Percentiles rank a stretch among this genome's conserved stretches.
phyloP scores from a whole-genome alignment of 2,888 invertebrate species.

The Trachelus tabidus region DNA sequence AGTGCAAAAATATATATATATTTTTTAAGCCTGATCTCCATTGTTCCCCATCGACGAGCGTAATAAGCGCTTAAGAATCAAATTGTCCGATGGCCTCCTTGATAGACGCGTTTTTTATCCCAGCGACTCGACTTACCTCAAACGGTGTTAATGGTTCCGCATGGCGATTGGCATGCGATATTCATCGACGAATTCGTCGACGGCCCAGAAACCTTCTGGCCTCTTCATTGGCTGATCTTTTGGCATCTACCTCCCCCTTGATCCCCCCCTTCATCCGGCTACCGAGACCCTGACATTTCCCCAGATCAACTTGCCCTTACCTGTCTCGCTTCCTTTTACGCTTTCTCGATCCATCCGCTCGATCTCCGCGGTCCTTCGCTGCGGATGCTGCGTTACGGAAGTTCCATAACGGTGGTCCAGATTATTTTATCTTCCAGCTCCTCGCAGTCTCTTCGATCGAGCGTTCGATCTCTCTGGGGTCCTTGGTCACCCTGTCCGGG shows the following conservation, averaged over 20 bases:
- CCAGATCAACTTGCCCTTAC: not conserved
- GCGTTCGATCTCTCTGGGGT: not conserved
- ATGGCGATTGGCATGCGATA: not conserved
- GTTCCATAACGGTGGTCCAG: no score
- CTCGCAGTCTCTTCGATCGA: no score
- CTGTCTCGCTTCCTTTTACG: slow-evolving; percentile 7
- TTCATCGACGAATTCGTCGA: not conserved
- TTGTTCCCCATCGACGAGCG: not conserved
- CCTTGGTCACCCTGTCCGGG: not conserved
- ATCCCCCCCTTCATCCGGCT: not conserved
- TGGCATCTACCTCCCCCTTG: not conserved
- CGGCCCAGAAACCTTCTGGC: not conserved
- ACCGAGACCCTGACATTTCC: not conserved
- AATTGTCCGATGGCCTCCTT: not conserved
- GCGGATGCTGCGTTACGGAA: no score
- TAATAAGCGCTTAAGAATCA: not conserved
- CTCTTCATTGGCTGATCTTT: not conserved
- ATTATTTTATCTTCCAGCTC: no score
- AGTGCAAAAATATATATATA: no score
- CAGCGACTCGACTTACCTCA: not conserved
- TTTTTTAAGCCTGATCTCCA: not conserved
- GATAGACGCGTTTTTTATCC: not conserved
- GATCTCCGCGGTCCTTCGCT: not conserved
- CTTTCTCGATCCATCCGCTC: not conserved
- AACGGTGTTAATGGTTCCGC: not conserved